Percentiles rank a stretch among this genome's conserved stretches.
Conservation (phyloP, 2,113 vertebrate genomes). For the Dendropsophus ebraccatus region DNA sequence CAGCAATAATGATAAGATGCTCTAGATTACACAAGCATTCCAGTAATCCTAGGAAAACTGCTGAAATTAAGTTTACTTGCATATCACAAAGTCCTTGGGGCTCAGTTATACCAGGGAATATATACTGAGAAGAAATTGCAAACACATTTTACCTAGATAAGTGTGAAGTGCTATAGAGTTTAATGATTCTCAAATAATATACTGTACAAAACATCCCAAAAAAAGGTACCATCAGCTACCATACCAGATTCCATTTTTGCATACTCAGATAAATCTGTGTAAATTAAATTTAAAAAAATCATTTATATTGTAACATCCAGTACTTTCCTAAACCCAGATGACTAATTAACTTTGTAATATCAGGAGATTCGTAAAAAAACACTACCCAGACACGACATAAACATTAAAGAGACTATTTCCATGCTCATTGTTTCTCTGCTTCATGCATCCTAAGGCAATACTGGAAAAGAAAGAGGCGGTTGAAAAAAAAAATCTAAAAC, state of each 20-base stretch:
- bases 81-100: constrained; percentile 13
- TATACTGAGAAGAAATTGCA: neutral
- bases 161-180: neutral
- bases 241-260: neutral
- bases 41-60: neutral
- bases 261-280: neutral
- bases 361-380: constrained; percentile 34
- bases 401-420: constrained; percentile 37
- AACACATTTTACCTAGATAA: neutral
- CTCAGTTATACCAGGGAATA: constrained; percentile 30
- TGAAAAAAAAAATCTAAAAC: constrained; percentile 17
- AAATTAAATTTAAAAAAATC: neutral
- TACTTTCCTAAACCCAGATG: neutral
- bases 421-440: constrained; percentile 30
- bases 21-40: constrained; percentile 1
- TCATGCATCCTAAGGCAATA: constrained; percentile 32
- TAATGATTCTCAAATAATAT: neutral
- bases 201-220: neutral
- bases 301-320: neutral
- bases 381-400: constrained; percentile 7
- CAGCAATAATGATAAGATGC: constrained; percentile 30
- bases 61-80: constrained; percentile 36
- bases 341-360: constrained; percentile 41
- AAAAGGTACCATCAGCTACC: too few relatives aligned
- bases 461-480: neutral